Evolutionary conservation across 2,797 vertebrate genomes (phyloP).

Genomic region (Ficedula albicollis): DNA sequence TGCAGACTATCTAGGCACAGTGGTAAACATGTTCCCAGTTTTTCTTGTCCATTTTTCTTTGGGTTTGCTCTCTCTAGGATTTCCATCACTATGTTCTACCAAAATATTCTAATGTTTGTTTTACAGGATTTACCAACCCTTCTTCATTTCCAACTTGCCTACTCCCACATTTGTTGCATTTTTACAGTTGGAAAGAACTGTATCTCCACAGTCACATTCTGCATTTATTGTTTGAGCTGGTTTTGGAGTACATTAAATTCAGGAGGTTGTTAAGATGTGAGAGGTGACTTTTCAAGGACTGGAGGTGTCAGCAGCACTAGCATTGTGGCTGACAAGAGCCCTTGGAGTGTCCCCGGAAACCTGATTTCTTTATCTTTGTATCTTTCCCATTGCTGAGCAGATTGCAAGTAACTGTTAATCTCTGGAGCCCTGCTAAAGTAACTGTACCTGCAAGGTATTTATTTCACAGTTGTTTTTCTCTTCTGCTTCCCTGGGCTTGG

Average conservation of each 20-base stretch:
- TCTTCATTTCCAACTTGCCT: background rate
- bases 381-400: background rate
- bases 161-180: background rate
- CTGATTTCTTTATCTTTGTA: background rate
- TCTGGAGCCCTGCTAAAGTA: background rate
- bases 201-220: background rate
- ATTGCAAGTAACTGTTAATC: background rate
- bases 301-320: background rate
- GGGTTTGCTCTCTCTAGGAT: background rate
- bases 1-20: background rate
- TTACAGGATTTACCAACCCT: background rate
- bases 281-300: background rate
- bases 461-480: conserved; percentile 14
- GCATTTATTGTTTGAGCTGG: background rate
- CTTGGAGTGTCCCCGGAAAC: background rate
- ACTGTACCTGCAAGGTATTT: background rate
- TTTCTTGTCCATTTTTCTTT: background rate
- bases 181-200: background rate
- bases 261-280: background rate
- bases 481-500: background rate
- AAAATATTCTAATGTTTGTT: background rate
- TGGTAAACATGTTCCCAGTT: background rate
- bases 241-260: background rate
- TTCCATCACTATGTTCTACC: background rate
- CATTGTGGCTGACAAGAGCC: background rate